Evolutionary conservation across 2,113 vertebrate species (phyloP).

Genomic region (Oreochromis niloticus): DNA sequence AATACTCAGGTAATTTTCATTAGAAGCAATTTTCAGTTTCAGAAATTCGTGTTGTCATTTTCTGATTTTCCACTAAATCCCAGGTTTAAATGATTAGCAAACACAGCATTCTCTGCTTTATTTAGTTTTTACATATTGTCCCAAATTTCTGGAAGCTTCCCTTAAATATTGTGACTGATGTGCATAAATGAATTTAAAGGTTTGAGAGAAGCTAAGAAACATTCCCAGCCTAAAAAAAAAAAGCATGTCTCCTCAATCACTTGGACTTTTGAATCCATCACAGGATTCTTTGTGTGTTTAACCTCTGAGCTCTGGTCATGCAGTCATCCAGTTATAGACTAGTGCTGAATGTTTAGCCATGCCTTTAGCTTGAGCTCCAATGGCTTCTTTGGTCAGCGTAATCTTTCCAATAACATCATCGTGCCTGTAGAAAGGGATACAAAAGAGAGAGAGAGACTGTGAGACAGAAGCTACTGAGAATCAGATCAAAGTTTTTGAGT

Average conservation of each 20-base stretch:
- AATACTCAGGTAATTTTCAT: background rate
- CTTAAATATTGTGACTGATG: background rate
- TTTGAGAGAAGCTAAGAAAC: background rate
- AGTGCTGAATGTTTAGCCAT: constrained; percentile 4
- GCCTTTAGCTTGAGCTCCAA: constrained; percentile 80
- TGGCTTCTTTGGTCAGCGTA: constrained; percentile 78
- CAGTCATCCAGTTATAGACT: background rate
- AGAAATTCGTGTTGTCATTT: background rate
- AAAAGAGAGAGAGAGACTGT: background rate
- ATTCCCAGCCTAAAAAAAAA: constrained; percentile 48
- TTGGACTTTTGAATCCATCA: constrained; percentile 12
- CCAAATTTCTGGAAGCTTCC: background rate
- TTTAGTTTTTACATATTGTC: background rate
- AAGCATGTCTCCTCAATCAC: background rate
- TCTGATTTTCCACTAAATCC: background rate
- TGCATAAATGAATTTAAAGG: background rate
- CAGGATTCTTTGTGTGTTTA: constrained; percentile 19
- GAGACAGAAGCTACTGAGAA: background rate
- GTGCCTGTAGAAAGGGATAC: constrained; percentile 69
- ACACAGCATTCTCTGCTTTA: background rate
- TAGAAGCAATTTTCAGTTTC: background rate
- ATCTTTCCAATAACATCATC: constrained; percentile 89
- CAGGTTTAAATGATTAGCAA: background rate
- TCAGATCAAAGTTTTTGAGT: background rate
- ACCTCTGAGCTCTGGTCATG: constrained; percentile 32